Base-by-base conservation (phyloP, 2,797 vertebrate species). In the Parauchenoglanis ngamensis region DNA sequence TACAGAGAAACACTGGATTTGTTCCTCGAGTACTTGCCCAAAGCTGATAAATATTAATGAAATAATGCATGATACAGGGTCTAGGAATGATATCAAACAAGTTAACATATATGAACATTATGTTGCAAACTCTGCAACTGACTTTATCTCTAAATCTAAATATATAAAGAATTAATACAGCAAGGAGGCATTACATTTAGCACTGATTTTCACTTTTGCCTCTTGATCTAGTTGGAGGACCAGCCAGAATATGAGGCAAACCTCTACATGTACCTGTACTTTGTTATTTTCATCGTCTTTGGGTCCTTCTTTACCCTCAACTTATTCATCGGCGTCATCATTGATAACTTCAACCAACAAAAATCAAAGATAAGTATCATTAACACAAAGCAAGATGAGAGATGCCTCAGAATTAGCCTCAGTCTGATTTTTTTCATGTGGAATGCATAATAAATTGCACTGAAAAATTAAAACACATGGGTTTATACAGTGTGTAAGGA, bases 331-430 rank as follows among this genome's bases (percentile, higher is more conserved):
- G 65, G 81, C 7, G 65, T 83, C 46, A 56, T 70, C 81, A 99
- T 99, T 0, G 98, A 99, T 91, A 98, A 99, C 94, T 99, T 99
- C 94, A 99, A 99, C 92, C 98, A 98, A 92, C 98, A 99, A 93
- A 99, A 99, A 94, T 94, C 97, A 90, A 99, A 99, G 98, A 99
- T 99, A 96, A 96, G 98, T 97, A 92, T 96, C 86, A 44, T 54
- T 40, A 67, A 65, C 28, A 57, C 49, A 15, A 46, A 63, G 17
- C 3, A 65, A 25, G 15, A 63, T 10, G 3, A 28, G 7, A 17
- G 8, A 28, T 17, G 54, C 0, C n/a, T 78, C 49, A 49, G 76
- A 35, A 63, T 25, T 15, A 52, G 21, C 8, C 10, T 57, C 12
- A 31, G 17, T 54, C 19, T 79, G 52, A 61, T 8, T 49, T 49